Conservation (phyloP, 2,888 invertebrate species). For the Drosophila affinis region DNA sequence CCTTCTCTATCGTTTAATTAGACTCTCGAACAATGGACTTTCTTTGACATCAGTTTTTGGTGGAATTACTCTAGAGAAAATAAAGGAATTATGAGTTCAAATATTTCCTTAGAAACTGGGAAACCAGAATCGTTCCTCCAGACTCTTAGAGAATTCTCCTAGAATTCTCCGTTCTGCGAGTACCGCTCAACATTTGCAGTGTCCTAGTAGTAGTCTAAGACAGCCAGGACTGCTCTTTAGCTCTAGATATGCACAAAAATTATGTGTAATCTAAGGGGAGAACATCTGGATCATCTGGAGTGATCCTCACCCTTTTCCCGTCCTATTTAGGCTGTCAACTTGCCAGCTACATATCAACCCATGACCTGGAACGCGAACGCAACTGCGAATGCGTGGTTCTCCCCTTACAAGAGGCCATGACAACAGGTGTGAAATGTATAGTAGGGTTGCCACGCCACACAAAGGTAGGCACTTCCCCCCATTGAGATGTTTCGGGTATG, state of each 20-base stretch:
- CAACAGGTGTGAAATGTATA: conserved; percentile 68
- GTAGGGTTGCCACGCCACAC: conserved; percentile 4
- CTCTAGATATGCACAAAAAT: background rate
- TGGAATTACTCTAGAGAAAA: background rate
- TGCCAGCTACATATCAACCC: conserved; percentile 37
- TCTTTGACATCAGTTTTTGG: background rate
- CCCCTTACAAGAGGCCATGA: conserved; percentile 23
- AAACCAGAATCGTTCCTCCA: background rate
- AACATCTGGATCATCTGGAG: conserved; percentile 26
- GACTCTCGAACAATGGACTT: background rate
- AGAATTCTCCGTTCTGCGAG: no score
- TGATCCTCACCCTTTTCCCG: conserved; percentile 2
- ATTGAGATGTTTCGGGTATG: conserved; percentile 46
- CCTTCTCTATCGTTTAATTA: background rate
- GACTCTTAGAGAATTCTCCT: no score
- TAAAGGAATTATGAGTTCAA: background rate
- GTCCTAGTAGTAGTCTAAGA: background rate
- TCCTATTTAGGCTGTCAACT: conserved; percentile 63
- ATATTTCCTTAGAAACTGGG: background rate
- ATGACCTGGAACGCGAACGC: background rate
- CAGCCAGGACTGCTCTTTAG: background rate
- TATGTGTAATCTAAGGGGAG: conserved; percentile 16
- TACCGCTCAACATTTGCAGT: background rate
- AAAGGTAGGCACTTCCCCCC: conserved; percentile 56
- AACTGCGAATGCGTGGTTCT: background rate